Base-by-base conservation (phyloP, 2,113 vertebrate genomes). In the Phrynocephalus versicolor region DNA sequence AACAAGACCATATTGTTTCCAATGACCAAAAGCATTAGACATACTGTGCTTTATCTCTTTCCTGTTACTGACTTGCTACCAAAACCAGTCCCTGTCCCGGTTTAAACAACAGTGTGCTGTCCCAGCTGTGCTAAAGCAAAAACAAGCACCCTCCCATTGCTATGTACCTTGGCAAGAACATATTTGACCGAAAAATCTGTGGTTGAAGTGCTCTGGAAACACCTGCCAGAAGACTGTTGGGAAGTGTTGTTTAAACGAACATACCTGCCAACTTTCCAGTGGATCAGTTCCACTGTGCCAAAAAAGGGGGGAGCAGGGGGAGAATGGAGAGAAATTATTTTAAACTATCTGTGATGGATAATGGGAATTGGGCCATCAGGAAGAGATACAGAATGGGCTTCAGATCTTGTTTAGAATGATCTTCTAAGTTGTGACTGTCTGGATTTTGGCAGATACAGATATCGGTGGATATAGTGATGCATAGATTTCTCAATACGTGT, bases 91-190 rank as follows among this genome's bases (percentile, higher is more conserved):
- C 80, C 85, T 2, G 13, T 82, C 82, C 88, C 88, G 91, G 90
- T 95, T 92, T 91, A 85, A 94, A 93, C 72, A 87, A 84, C 91
- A 23, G n/a, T 92, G 90, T 60, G 77, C 94, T 90, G 87, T 93
- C 93, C 95, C 92, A 90, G 89, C 84, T 71, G 82, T 1, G 15
- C 91, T 85, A 91, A 94, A 95, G 90, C 45, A 90, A 94, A 97
- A 97, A 96, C 85, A 92, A 80, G 90, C 92, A 89, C 92, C 82
- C 57, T 64, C 89, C 84, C 57, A 10, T 97, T 97, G 94, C 95
- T 97, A 96, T 97, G 95, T 96, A 94, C 91, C 89, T 94, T 97
- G 96, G 96, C 96, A 96, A 96, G 96, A 96, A 96, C 83, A 86
- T 88, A 86, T 93, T 95, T 96, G 96, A 92, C 90, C 90, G 92